Evolutionary conservation across 1,140 invertebrate genomes (phyloP).

Genomic region (Ptiloglossa arizonensis): DNA sequence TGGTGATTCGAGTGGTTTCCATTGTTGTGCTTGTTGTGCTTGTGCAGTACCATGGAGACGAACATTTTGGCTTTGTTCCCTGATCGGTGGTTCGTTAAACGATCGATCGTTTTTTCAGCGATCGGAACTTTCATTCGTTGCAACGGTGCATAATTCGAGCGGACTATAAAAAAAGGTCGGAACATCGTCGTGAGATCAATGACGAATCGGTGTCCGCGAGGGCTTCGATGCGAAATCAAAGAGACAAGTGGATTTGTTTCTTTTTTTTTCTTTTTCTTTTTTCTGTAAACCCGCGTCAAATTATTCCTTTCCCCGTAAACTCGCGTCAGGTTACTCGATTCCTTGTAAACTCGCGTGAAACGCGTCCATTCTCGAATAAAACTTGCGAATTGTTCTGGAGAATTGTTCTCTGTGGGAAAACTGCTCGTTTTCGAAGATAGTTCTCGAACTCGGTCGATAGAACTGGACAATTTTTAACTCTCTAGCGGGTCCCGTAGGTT

Average conservation of each 20-base stretch:
- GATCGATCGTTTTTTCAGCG: slow-evolving; percentile 32
- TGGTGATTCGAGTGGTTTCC: slow-evolving; percentile 71
- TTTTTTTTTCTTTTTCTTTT: too few species aligned
- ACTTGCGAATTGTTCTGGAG: too few species aligned
- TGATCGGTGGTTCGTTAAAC: slow-evolving; percentile 34
- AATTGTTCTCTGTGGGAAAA: too few species aligned
- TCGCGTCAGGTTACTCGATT: too few species aligned
- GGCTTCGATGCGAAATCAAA: too few species aligned
- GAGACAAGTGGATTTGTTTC: slow-evolving; percentile 6
- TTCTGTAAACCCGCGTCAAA: too few species aligned
- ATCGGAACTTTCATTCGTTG: slow-evolving; percentile 45
- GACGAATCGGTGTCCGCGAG: slow-evolving; percentile 25
- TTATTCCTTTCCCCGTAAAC: neutral
- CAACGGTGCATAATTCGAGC: slow-evolving; percentile 42
- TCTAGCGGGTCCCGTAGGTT: too few species aligned
- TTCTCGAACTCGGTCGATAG: too few species aligned
- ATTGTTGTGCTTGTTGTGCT: slow-evolving; percentile 76
- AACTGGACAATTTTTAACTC: too few species aligned
- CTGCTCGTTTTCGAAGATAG: too few species aligned
- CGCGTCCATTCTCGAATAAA: too few species aligned
- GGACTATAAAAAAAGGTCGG: slow-evolving; percentile 45
- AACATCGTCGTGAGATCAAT: neutral
- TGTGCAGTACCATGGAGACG: slow-evolving; percentile 80
- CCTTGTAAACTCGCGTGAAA: too few species aligned
- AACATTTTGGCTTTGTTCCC: slow-evolving; percentile 71